Conservation (phyloP, 1,140 invertebrate genomes). For the Drosophila sechellia region DNA sequence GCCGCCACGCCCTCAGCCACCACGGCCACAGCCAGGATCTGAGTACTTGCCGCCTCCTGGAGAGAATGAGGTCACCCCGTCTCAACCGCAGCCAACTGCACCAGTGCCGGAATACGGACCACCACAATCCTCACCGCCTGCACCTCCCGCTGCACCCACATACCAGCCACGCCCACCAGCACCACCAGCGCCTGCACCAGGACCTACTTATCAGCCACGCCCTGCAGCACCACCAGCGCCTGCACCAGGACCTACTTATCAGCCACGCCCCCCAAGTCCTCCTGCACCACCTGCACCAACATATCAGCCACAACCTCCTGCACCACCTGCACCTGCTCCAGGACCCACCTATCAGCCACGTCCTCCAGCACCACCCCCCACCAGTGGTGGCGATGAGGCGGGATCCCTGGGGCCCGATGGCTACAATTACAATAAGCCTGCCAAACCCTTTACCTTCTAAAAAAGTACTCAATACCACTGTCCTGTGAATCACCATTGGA, state of each 20-base stretch:
- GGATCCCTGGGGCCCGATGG: constrained; percentile 51
- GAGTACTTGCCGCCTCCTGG: constrained; percentile 64
- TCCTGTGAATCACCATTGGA: constrained; percentile 25
- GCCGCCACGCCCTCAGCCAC: constrained; percentile 21
- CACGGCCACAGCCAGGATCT: constrained; percentile 37
- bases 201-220: constrained; percentile 19
- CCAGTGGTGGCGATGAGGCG: constrained; percentile 44
- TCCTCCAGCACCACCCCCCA: constrained; percentile 47
- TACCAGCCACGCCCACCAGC: constrained; percentile 33
- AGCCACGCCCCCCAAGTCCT: constrained; percentile 34
- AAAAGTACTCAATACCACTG: constrained; percentile 18
- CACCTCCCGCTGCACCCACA: constrained; percentile 33
- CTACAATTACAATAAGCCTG: constrained; percentile 56
- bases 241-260: constrained; percentile 37
- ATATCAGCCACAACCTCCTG: constrained; percentile 29
- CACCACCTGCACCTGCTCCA: constrained; percentile 25
- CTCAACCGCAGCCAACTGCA: constrained; percentile 50
- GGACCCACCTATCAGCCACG: constrained; percentile 29
- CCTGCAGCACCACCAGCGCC: constrained; percentile 42
- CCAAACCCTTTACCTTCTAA: constrained; percentile 54
- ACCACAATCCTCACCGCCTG: constrained; percentile 8
- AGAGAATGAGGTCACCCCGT: constrained; percentile 45
- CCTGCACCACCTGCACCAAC: constrained; percentile 32
- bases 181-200: constrained; percentile 16
- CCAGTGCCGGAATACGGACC: constrained; percentile 49